phyloP scores from a whole-genome alignment of 2,797 vertebrate species.

The Morelia viridis region DNA sequence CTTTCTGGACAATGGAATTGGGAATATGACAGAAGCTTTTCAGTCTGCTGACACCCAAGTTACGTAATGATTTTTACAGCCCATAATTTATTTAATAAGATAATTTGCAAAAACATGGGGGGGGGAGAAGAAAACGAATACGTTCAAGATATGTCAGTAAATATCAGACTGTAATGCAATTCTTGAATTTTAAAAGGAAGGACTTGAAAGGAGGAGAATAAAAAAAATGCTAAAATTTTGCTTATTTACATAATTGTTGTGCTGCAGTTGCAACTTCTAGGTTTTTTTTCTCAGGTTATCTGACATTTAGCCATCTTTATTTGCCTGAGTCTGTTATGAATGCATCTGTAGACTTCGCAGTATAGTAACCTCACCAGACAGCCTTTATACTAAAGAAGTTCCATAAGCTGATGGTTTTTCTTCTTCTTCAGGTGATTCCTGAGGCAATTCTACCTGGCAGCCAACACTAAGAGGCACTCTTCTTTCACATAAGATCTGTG shows the following conservation, averaged over 20 bases:
- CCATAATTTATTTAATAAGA: neutral
- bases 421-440: neutral
- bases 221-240: slow-evolving; percentile 37
- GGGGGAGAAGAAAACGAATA: neutral
- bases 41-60: neutral
- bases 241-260: slow-evolving; percentile 5
- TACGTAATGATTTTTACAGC: neutral
- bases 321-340: neutral
- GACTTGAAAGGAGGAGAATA: neutral
- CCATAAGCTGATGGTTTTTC: neutral
- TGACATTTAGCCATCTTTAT: neutral
- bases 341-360: neutral
- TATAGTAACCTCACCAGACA: neutral
- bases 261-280: neutral
- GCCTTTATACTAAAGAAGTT: neutral
- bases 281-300: neutral
- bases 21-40: neutral
- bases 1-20: neutral
- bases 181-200: slow-evolving; percentile 1
- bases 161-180: neutral
- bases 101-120: neutral
- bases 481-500: neutral
- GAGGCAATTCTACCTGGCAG: neutral
- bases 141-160: neutral
- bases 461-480: slow-evolving; percentile 42